Conservation (phyloP, 1,140 invertebrate species). For the Cepaea nemoralis region DNA sequence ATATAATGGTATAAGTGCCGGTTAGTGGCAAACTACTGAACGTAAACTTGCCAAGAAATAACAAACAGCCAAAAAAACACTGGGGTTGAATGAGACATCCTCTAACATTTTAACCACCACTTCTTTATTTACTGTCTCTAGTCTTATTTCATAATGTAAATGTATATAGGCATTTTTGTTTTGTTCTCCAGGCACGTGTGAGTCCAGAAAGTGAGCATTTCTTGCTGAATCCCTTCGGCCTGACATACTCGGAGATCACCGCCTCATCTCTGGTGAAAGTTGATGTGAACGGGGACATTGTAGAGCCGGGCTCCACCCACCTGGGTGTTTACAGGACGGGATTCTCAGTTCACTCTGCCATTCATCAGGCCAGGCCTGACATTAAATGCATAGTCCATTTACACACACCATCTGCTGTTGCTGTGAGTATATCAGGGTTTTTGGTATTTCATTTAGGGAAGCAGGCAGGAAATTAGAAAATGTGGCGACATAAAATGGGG, state of each 20-base stretch:
- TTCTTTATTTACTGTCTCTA: too few species aligned
- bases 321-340: conserved; percentile 82
- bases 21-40: too few species aligned
- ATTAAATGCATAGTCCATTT: conserved; percentile 96
- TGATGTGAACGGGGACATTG: conserved; percentile 79
- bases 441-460: too few species aligned
- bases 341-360: conserved; percentile 94
- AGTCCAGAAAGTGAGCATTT: conserved; percentile 97
- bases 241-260: conserved; percentile 96
- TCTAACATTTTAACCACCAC: too few species aligned
- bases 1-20: too few species aligned
- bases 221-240: conserved; percentile 94
- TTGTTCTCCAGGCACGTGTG: conserved; percentile 79
- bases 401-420: conserved; percentile 89
- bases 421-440: conserved; percentile 77
- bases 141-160: too few species aligned
- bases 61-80: too few species aligned
- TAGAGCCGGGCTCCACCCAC: conserved; percentile 83
- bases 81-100: too few species aligned
- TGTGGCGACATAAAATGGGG: too few species aligned
- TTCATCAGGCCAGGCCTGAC: conserved; percentile 96
- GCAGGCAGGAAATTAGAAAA: too few species aligned
- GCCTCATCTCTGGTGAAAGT: conserved; percentile 97
- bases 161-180: background rate
- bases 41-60: too few species aligned